Evolutionary conservation across 2,113 vertebrate species (phyloP).

Genomic region (Chionodraco myersi): DNA sequence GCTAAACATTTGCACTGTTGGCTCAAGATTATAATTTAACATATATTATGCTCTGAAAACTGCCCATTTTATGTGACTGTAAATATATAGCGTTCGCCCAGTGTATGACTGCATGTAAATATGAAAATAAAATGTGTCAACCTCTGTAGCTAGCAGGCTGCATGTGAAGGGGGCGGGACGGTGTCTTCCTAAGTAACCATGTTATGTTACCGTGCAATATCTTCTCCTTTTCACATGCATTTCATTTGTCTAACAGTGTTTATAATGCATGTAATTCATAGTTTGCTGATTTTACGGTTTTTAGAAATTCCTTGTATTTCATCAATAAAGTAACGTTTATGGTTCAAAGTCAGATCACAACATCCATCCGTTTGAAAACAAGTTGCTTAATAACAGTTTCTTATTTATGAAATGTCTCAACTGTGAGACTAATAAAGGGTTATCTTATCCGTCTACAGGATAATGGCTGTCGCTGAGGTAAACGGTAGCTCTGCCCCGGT

Average conservation of each 20-base stretch:
- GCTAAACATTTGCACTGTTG: background rate
- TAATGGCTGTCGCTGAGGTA: slow-evolving; percentile 98
- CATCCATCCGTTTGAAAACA: background rate
- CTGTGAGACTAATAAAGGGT: no score
- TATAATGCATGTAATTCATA: background rate
- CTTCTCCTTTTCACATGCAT: background rate
- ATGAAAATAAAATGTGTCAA: background rate
- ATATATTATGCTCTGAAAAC: fast-evolving
- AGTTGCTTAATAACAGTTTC: no score
- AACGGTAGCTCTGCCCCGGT: slow-evolving; percentile 95
- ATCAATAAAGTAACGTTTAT: background rate
- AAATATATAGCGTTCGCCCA: no score
- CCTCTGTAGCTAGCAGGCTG: slow-evolving; percentile 40
- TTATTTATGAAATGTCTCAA: no score
- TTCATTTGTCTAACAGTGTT: background rate
- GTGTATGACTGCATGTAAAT: background rate
- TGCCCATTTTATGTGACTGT: background rate
- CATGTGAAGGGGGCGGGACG: slow-evolving; percentile 82
- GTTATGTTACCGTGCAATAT: slow-evolving; percentile 13
- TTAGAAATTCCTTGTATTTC: background rate
- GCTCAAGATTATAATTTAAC: fast-evolving
- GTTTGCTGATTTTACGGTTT: fast-evolving
- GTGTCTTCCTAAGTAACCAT: slow-evolving; percentile 21
- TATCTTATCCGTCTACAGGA: slow-evolving; percentile 56
- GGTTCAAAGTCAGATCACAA: background rate